Evolutionary conservation across 2,888 invertebrate species (phyloP), one percentile per base, ranked within the genome.

Genomic region (Acrobasis consociella): DNA sequence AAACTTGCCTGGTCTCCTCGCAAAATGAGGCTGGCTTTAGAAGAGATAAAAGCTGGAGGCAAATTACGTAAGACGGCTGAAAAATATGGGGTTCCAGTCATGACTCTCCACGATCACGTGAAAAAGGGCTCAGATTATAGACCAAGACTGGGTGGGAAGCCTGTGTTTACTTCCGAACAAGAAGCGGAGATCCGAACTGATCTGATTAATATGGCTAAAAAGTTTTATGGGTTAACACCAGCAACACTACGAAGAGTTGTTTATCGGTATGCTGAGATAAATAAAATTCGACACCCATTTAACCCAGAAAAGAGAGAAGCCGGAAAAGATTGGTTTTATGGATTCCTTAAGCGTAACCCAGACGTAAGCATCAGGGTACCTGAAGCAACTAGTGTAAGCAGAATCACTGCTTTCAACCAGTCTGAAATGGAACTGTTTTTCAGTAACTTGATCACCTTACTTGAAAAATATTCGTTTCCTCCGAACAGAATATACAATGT

Each of bases 341-440:
- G 58, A 22, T 58, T 58, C 9, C 38, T 58, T 22, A 39, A 58
- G 49, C 58, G 56, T 16, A 37, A 56, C 13, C 56, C 56, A 38
- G 56, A 56, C 38, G 9, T 56, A 8, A 56, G 42, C 38, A 38
- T 56, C 37, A n/a, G 56, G 17, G 17, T 38, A 56, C 56, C 42
- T 37, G 56, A 56, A 56, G 56, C 56, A 16, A 56, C 56, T 17
- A 56, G 56, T 42, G 15, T 56, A 9, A 56, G 38, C 56, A 56
- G 56, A 42, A 56, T 56, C 37, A 37, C 38, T 38, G 56, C 38
- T 38, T 56, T 56, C 56, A 56, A 56, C 38, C 37, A 37, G 38
- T 22, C 17, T 51, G 51, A 51, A 10, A 22, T 51, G 51, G 22
- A 17, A 51, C 51, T 17, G 17, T 51, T 51, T 51, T 51, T 51